Evolutionary conservation across 1,140 invertebrate genomes (phyloP), one percentile per base, ranked within the genome.

Genomic region (Drosophila arizonae): DNA sequence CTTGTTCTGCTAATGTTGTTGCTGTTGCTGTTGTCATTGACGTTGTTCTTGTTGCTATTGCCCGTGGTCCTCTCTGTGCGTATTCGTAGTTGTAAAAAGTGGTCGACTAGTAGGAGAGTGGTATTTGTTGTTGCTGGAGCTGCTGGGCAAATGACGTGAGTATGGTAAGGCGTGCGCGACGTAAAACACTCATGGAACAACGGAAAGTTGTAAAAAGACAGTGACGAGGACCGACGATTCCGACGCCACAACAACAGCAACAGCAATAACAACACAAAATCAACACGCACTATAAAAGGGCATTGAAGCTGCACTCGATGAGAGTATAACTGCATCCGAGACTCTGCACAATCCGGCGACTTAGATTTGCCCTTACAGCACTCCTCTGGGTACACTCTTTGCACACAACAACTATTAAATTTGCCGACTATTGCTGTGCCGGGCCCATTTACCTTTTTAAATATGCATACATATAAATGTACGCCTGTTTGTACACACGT

Each of bases 61-160:
- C 51, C 52, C 17, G 24, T 71, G 61, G 61, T 78, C 26, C 70
- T 72, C 68, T 73, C 74, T 72, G 68, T 79, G 77, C 77, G 73
- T 76, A 79, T 76, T 75, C 61, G 67, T 68, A 67, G 73, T 64
- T 36, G 64, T 54, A 64, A 58, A 43, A 55, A 58, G 69, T 64
- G 56, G 56, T 61, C 45, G 51, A 61, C 63, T 65, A 79, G 70
- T 74, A 68, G 57, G 68, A 54, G 65, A 66, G 72, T 71, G 48
- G 72, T 56, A 65, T 26, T 56, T 77, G 69, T 82, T 77, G 73
- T 43, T 70, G 15, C 43, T 76, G 72, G 21, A 61, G 62, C 57
- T 77, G 58, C 50, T 64, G 55, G 70, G 65, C 71, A 80, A 81
- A 88, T 88, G 84, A 88, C 84, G 84, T 71, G 61, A 76, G 72